phyloP scores from a whole-genome alignment of 2,797 vertebrate species.

The Molossus alvarezi region DNA sequence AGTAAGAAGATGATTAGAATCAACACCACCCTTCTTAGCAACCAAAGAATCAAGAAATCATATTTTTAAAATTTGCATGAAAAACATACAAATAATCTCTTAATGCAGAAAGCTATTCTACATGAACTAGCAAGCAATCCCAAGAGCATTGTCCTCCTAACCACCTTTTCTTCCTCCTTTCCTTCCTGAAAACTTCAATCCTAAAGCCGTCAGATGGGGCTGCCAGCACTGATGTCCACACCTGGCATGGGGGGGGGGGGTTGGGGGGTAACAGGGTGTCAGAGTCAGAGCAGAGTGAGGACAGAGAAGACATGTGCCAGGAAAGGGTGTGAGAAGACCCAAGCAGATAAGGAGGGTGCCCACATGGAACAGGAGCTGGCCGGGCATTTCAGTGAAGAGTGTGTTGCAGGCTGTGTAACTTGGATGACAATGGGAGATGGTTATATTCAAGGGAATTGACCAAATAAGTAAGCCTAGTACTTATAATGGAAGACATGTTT shows the following conservation, averaged over 20 bases:
- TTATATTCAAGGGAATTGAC: not conserved
- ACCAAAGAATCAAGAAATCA: not conserved
- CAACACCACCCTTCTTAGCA: not conserved
- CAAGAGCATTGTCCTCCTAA: not conserved
- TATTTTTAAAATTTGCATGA: not conserved
- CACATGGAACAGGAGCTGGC: not conserved
- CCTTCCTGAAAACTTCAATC: not conserved
- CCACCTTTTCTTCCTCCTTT: not conserved
- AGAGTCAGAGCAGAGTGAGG: not conserved
- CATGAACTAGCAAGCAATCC: not conserved
- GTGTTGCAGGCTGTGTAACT: accelerated
- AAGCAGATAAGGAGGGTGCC: not conserved
- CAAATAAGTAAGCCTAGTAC: not conserved
- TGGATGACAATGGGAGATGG: accelerated
- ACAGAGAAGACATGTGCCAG: not conserved
- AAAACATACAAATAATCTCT: not conserved
- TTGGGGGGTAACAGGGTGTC: not conserved
- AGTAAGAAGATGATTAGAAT: not conserved
- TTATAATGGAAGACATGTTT: not conserved
- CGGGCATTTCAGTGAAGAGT: not conserved
- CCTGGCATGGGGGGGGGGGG: not conserved
- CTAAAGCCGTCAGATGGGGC: not conserved
- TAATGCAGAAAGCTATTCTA: not conserved
- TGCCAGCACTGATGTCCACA: not conserved
- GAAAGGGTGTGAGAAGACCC: not conserved